phyloP scores from a whole-genome alignment of 2,888 invertebrate genomes.

The Allophyes oxyacanthae region DNA sequence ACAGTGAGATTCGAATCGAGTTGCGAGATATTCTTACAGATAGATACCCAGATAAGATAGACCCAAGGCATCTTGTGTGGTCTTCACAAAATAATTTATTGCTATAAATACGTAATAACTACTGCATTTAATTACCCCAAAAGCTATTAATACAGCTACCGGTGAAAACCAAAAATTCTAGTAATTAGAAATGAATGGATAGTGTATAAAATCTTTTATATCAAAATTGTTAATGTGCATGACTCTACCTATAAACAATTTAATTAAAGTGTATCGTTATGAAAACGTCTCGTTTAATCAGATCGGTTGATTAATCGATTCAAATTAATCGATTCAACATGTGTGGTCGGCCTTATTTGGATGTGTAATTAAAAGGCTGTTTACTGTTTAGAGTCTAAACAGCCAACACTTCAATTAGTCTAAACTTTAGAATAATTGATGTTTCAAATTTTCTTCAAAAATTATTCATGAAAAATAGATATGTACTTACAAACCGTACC shows the following conservation, averaged over 20 bases:
- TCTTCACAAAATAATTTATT: slow-evolving; percentile 1
- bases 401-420: too few species aligned
- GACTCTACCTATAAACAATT: slow-evolving; percentile 23
- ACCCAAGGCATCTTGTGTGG: slow-evolving; percentile 21
- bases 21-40: too few species aligned
- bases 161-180: background rate
- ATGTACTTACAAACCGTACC: too few species aligned
- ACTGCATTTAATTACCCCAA: slow-evolving; percentile 8
- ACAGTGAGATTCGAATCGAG: too few species aligned
- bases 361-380: slow-evolving; percentile 27
- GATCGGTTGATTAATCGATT: slow-evolving; percentile 41
- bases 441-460: background rate
- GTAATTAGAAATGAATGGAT: slow-evolving; percentile 13
- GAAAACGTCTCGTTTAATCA: slow-evolving; percentile 30
- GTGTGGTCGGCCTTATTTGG: slow-evolving; percentile 50
- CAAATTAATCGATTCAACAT: slow-evolving; percentile 44
- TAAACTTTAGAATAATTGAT: slow-evolving; percentile 1
- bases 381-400: too few species aligned
- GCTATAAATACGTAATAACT: slow-evolving; percentile 6
- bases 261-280: slow-evolving; percentile 46
- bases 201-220: background rate
- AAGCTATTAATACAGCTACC: slow-evolving; percentile 2
- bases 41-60: background rate
- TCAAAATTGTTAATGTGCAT: slow-evolving; percentile 8
- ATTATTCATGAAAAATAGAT: too few species aligned